Evolutionary conservation across 2,797 vertebrate genomes (phyloP).

Genomic region (Strix occidentalis): DNA sequence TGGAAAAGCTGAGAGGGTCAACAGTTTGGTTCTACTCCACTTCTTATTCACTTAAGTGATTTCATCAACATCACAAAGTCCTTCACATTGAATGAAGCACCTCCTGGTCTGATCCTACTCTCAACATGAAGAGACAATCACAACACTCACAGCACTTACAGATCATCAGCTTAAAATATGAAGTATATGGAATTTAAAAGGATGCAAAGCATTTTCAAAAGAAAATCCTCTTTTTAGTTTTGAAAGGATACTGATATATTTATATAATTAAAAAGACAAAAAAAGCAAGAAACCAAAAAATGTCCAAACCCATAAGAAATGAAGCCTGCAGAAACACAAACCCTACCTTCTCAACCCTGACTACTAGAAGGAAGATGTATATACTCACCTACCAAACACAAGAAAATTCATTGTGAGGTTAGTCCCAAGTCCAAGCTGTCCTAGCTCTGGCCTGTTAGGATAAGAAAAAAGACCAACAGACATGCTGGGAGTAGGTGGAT

Average conservation of each 20-base stretch:
- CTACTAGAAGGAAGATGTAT: conserved; percentile 46
- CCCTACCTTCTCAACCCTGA: conserved; percentile 24
- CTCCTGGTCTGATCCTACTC: not conserved
- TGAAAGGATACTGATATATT: not conserved
- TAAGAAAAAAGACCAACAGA: conserved; percentile 64
- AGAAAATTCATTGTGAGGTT: conserved; percentile 63
- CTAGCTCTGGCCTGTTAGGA: conserved; percentile 62
- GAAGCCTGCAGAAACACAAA: conserved; percentile 4
- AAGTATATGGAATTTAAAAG: not conserved
- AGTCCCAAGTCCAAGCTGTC: conserved; percentile 54
- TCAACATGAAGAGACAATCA: not conserved
- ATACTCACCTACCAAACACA: conserved; percentile 67
- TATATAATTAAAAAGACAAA: not conserved
- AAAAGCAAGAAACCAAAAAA: not conserved
- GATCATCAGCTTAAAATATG: not conserved
- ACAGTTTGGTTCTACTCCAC: not conserved
- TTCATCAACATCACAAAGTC: not conserved
- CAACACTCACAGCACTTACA: not conserved
- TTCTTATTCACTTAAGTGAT: not conserved
- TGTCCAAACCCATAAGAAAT: not conserved
- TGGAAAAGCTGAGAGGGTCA: not conserved
- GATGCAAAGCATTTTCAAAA: not conserved
- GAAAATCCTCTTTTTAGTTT: not conserved
- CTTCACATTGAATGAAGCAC: not conserved
- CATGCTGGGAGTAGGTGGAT: conserved; percentile 36